A percentile compares a stretch with the other conserved stretches of the same genome.
phyloP scores from a whole-genome alignment of 1,140 invertebrate species.

The Carposina sasakii region DNA sequence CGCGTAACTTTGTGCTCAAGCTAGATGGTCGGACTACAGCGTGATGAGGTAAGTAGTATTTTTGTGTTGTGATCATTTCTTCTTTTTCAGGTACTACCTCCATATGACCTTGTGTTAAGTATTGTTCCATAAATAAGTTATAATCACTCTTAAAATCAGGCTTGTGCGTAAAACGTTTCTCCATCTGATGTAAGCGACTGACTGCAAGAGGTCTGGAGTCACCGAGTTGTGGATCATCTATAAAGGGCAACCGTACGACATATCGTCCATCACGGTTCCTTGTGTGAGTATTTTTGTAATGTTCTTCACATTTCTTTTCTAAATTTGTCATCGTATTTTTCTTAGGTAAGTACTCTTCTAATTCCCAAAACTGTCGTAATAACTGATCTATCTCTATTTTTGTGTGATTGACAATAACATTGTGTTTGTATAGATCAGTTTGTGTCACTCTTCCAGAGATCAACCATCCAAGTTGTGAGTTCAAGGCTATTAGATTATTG shows the following conservation, averaged over 20 bases:
- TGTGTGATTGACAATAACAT: neutral
- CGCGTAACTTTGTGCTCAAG: constrained; percentile 21
- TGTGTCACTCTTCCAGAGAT: constrained; percentile 15
- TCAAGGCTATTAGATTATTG: constrained; percentile 1
- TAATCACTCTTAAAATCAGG: constrained; percentile 15
- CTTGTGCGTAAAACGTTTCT: constrained; percentile 13
- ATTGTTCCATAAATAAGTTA: constrained; percentile 16
- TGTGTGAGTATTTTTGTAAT: constrained; percentile 16
- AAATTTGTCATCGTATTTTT: constrained; percentile 11
- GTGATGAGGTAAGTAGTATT: constrained; percentile 25
- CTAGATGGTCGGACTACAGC: constrained; percentile 17
- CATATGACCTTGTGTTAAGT: neutral
- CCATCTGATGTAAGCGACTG: constrained; percentile 15
- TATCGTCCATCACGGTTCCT: constrained; percentile 19
- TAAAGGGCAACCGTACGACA: constrained; percentile 21
- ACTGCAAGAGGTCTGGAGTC: constrained; percentile 9
- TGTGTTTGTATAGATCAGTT: neutral
- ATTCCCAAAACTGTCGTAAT: constrained; percentile 22
- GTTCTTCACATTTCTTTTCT: constrained; percentile 27
- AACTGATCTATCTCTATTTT: constrained; percentile 21
- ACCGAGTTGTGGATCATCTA: constrained; percentile 11
- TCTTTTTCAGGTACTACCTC: neutral
- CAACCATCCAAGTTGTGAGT: constrained; percentile 17
- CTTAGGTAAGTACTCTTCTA: constrained; percentile 14
- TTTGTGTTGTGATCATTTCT: neutral